A percentile compares a stretch with the other conserved stretches of the same genome.
phyloP scores from a whole-genome alignment of 2,797 vertebrate genomes.

The Serranus cabrilla region DNA sequence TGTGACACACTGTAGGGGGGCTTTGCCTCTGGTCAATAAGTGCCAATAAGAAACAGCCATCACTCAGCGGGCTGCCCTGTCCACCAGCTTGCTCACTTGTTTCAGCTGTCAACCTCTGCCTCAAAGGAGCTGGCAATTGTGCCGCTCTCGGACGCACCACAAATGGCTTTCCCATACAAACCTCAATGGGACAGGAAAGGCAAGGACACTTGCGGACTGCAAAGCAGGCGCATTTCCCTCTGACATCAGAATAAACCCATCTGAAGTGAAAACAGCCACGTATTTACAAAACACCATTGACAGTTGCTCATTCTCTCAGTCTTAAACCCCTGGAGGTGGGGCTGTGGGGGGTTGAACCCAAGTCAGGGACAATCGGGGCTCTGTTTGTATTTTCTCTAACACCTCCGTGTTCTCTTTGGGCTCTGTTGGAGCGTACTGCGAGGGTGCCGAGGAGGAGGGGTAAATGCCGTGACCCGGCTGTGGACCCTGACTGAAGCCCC shows the following conservation, averaged over 20 bases:
- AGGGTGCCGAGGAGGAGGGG: constrained; percentile 67
- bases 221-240: constrained; percentile 66
- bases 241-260: constrained; percentile 72
- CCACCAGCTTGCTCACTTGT: constrained; percentile 81
- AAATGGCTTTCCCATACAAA: constrained; percentile 75
- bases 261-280: constrained; percentile 71
- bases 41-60: constrained; percentile 81
- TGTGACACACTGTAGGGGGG: constrained; percentile 78
- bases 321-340: constrained; percentile 67
- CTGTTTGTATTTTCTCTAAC: constrained; percentile 81
- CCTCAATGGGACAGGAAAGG: constrained; percentile 76
- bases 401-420: constrained; percentile 76
- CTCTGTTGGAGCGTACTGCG: constrained; percentile 66
- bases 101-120: constrained; percentile 77
- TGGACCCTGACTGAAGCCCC: constrained; percentile 64
- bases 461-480: constrained; percentile 76
- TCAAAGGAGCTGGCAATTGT: constrained; percentile 70
- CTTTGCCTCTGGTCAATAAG: constrained; percentile 80
- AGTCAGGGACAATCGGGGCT: constrained; percentile 75
- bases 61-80: constrained; percentile 82
- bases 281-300: constrained; percentile 82
- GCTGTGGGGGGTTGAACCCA: constrained; percentile 59
- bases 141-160: constrained; percentile 59
- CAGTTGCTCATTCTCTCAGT: constrained; percentile 71
- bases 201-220: constrained; percentile 68